Conservation (phyloP, 2,113 vertebrate species). For the Scalopus aquaticus region DNA sequence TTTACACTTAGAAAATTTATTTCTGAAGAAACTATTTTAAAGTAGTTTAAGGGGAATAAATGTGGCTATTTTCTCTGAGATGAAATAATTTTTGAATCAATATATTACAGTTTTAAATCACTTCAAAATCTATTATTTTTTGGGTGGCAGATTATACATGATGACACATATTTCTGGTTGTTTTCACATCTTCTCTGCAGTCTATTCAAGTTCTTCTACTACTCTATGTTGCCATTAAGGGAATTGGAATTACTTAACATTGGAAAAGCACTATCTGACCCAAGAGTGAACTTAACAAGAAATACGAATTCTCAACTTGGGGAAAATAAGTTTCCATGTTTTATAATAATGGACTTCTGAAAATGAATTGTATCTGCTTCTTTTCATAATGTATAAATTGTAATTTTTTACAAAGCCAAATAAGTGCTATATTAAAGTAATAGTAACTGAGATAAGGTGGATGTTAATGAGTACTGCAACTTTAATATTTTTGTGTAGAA, state of each 20-base stretch:
- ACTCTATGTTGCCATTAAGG: background rate
- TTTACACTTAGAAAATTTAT: background rate
- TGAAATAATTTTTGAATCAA: constrained; percentile 25
- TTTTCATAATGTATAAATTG: background rate
- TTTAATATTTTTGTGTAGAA: background rate
- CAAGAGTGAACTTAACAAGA: background rate
- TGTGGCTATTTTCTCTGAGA: constrained; percentile 37
- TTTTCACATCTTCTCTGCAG: background rate
- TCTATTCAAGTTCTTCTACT: background rate
- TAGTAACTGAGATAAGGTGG: background rate
- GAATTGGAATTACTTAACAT: background rate
- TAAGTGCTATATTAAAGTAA: background rate
- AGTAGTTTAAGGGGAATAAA: constrained; percentile 38
- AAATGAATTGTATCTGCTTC: background rate
- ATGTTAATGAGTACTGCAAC: background rate
- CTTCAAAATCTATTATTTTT: constrained; percentile 8
- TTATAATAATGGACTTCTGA: background rate
- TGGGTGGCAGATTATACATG: background rate
- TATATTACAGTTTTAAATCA: constrained; percentile 1
- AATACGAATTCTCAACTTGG: background rate
- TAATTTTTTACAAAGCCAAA: background rate
- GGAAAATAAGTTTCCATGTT: background rate
- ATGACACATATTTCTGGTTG: background rate
- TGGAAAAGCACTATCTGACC: background rate
- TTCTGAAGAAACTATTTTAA: constrained; percentile 53